phyloP scores from a whole-genome alignment of 2,797 vertebrate genomes.

The Brotula barbata region DNA sequence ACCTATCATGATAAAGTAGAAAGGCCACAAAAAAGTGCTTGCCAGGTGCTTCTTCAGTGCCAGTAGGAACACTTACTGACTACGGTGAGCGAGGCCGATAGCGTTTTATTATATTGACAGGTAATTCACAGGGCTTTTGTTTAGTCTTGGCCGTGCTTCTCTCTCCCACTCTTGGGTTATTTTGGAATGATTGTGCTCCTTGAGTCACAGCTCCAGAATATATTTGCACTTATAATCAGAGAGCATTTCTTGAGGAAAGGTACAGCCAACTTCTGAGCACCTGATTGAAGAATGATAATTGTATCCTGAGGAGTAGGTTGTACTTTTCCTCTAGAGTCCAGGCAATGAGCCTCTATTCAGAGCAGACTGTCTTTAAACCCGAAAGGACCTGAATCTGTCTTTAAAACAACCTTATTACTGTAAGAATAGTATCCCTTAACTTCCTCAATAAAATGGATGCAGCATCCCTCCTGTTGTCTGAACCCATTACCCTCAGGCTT shows the following conservation, averaged over 20 bases:
- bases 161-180: slow-evolving; percentile 22
- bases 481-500: slow-evolving; percentile 14
- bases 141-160: slow-evolving; percentile 25
- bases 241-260: slow-evolving; percentile 16
- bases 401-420: slow-evolving; percentile 1
- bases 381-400: background rate
- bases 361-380: slow-evolving; percentile 7
- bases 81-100: background rate
- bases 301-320: slow-evolving; percentile 19
- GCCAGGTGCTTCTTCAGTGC: slow-evolving; percentile 6
- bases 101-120: slow-evolving; percentile 25
- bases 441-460: background rate
- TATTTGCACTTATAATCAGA: slow-evolving; percentile 45
- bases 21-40: too few species aligned
- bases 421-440: slow-evolving; percentile 5
- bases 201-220: slow-evolving; percentile 30
- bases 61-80: background rate
- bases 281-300: slow-evolving; percentile 34
- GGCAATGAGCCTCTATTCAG: background rate
- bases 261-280: background rate
- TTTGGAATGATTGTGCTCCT: slow-evolving; percentile 28
- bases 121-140: slow-evolving; percentile 38
- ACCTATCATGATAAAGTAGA: too few species aligned
- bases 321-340: background rate
- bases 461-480: slow-evolving; percentile 5